phyloP scores from a whole-genome alignment of 2,888 invertebrate genomes.

The Aphodius granarius region DNA sequence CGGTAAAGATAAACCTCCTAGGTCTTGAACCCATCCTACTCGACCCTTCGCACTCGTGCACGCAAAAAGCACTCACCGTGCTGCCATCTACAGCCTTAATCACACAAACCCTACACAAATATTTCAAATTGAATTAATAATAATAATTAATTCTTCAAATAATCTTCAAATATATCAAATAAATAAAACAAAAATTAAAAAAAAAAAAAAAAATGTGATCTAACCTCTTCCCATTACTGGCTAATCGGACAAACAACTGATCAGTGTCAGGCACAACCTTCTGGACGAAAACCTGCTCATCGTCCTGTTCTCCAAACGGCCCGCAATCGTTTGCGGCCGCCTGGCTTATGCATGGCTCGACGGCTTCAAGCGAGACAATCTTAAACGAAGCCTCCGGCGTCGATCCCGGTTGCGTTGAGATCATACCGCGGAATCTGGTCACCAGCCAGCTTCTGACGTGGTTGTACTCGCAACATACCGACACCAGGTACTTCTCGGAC shows the following conservation, averaged over 20 bases:
- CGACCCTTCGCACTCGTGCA: slow-evolving; percentile 97
- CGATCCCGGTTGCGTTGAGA: slow-evolving; percentile 97
- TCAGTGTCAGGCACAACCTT: slow-evolving; percentile 97
- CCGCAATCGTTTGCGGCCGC: slow-evolving; percentile 72
- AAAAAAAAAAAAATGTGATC: not conserved
- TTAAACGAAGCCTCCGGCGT: slow-evolving; percentile 97
- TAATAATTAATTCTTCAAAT: no score
- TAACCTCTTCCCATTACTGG: slow-evolving; percentile 91
- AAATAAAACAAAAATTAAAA: not conserved
- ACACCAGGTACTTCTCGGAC: slow-evolving; percentile 93
- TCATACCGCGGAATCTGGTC: slow-evolving; percentile 96
- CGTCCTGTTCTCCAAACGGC: slow-evolving; percentile 97
- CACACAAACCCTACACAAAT: slow-evolving; percentile 76
- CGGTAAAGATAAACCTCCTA: slow-evolving; percentile 86
- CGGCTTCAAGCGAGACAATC: slow-evolving; percentile 78
- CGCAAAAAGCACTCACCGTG: slow-evolving; percentile 92
- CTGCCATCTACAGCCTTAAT: slow-evolving; percentile 94
- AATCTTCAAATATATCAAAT: no score
- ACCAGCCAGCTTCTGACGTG: slow-evolving; percentile 98
- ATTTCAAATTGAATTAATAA: no score
- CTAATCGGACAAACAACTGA: slow-evolving; percentile 89
- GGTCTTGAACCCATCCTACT: slow-evolving; percentile 89
- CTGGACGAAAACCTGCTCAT: slow-evolving; percentile 97
- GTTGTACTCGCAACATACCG: slow-evolving; percentile 96
- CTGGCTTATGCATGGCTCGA: slow-evolving; percentile 67